Percentiles rank a stretch among this genome's conserved stretches.
Conservation (phyloP, 2,888 invertebrate species). For the Acheta domesticus region DNA sequence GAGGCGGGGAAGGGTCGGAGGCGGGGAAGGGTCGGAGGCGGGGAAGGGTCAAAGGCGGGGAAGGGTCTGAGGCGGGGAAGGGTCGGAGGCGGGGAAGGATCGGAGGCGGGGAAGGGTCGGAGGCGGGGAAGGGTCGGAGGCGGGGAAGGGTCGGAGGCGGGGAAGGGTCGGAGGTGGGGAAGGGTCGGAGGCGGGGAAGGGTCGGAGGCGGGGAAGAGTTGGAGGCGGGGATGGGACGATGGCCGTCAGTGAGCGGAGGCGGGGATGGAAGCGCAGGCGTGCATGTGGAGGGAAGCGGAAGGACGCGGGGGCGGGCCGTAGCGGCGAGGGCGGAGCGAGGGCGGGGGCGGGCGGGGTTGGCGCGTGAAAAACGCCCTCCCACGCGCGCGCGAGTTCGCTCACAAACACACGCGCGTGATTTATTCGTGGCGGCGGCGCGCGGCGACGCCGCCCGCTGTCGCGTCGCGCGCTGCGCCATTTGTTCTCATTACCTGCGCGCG, state of each 20-base stretch:
- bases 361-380: background rate
- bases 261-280: background rate
- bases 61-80: accelerated
- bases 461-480: constrained; percentile 18
- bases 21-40: background rate
- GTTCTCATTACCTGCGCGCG: constrained; percentile 29
- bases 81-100: background rate
- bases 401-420: background rate
- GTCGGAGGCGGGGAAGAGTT: background rate
- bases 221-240: background rate
- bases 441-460: background rate
- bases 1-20: background rate
- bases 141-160: background rate
- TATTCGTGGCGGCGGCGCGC: background rate
- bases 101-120: background rate
- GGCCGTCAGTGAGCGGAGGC: background rate
- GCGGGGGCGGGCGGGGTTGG: background rate
- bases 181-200: background rate
- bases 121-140: background rate
- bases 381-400: background rate
- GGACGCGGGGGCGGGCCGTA: background rate
- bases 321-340: background rate
- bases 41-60: background rate
- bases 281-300: background rate
- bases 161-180: background rate